Base-by-base conservation (phyloP, 2,888 invertebrate species). In the Mythimna impura region DNA sequence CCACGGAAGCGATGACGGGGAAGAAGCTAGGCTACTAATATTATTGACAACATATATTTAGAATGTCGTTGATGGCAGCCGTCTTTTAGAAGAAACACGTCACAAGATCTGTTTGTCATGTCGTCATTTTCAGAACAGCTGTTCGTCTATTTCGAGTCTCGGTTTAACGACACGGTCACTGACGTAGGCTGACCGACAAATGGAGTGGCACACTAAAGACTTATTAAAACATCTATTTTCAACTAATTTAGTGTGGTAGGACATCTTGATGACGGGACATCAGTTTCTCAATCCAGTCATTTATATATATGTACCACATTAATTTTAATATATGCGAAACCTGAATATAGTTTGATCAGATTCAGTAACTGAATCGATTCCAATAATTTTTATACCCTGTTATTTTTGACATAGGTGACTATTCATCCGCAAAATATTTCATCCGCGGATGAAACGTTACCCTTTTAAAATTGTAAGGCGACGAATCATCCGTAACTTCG, bases 61-160 rank as follows among this genome's bases (percentile, higher is more conserved):
- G 57, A 68, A 61, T 34, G 22, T 7, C 10, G 57, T 25, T 22
- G 54, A 63, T 57, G 80, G 68, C 79, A 79, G 54, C 43, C 17
- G 61, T n/a, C 14, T 77, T 73, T 55, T 47, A 61, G 36, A 64
- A 64, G 47, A 20, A 72, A 66, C 30, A 47, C 71, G 61, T 73
- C 64, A 52, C 50, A 20, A 17, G 22, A 75, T 50, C 36, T 54
- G 34, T 71, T 71, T 10, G 30, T 17, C 54, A 17, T 81, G 73
- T 58, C 69, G 71, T 74, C 76, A 76, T 72, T 66, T 14, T 22
- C 22, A 40, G 9, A 70, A 72, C 81, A 83, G 79, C 70, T 81
- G 83, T 65, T 57, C 36, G 63, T 63, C 58, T 73, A 77, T 74
- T 74, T 77, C n/a, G 30, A 22, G 40, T 30, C 8, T 61, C 40